Conservation (phyloP, 1,140 invertebrate species). For the Saccostrea echinata region DNA sequence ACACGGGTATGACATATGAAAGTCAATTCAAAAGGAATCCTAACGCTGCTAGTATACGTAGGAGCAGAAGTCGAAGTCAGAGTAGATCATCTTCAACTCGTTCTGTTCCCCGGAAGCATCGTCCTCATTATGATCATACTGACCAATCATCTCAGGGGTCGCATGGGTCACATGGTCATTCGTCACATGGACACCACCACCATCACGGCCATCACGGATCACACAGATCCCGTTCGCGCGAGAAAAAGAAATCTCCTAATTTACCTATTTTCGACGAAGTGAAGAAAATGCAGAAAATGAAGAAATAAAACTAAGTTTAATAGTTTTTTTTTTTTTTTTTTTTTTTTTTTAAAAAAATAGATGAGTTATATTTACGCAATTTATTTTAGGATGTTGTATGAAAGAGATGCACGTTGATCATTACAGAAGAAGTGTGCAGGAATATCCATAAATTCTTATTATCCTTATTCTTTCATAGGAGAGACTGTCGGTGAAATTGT, state of each 20-base stretch:
- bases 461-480: not conserved
- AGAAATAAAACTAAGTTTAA: not conserved
- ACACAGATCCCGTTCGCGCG: constrained; percentile 24
- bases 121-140: constrained; percentile 10
- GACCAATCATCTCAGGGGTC: constrained; percentile 29
- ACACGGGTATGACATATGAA: constrained; percentile 18
- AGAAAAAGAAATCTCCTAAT: constrained; percentile 11
- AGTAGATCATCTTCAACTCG: not conserved
- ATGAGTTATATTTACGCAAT: not conserved
- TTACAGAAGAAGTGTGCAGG: not conserved
- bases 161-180: constrained; percentile 6
- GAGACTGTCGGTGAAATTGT: not conserved
- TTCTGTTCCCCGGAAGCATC: not conserved
- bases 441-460: not conserved
- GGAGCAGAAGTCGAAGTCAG: constrained; percentile 38
- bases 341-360: no score
- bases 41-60: constrained; percentile 33
- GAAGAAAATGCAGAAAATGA: constrained; percentile 39
- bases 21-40: constrained; percentile 36
- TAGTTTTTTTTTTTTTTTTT: no score
- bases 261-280: constrained; percentile 38
- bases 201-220: not conserved
- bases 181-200: not conserved
- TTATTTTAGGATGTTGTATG: not conserved
- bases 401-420: not conserved